Percentiles rank a stretch among this genome's conserved stretches.
phyloP scores from a whole-genome alignment of 2,888 invertebrate genomes.

The Microctonus aethiopoides region DNA sequence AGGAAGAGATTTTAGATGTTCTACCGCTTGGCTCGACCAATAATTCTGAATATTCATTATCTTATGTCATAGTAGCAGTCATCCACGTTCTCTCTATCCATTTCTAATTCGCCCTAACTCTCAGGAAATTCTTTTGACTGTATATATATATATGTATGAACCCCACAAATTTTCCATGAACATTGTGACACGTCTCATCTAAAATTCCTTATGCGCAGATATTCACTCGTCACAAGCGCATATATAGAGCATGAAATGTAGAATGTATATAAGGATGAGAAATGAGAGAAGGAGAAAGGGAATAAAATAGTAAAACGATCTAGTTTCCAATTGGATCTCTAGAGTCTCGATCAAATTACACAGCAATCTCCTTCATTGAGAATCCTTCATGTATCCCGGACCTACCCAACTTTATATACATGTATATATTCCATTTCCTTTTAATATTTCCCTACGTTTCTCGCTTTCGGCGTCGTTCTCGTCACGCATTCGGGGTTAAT shows the following conservation, averaged over 20 bases:
- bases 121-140: not conserved
- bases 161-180: not conserved
- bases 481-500: constrained; percentile 50
- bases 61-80: not conserved
- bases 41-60: constrained; percentile 3
- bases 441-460: constrained; percentile 37
- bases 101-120: constrained; percentile 23
- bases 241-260: constrained; percentile 25
- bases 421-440: not conserved
- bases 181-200: constrained; percentile 25
- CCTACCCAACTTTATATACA: not conserved
- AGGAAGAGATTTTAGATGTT: not conserved
- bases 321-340: constrained; percentile 31
- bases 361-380: constrained; percentile 34
- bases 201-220: constrained; percentile 22
- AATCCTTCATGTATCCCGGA: not conserved
- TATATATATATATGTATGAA: not conserved
- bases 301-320: constrained; percentile 29
- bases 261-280: not conserved
- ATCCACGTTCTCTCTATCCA: not conserved
- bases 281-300: constrained; percentile 1
- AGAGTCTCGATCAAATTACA: constrained; percentile 40
- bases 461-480: constrained; percentile 14
- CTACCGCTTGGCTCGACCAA: not conserved
- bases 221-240: constrained; percentile 24